A percentile compares a stretch with the other conserved stretches of the same genome.
Conservation (phyloP, 1,140 invertebrate species). For the Harpegnathos saltator region DNA sequence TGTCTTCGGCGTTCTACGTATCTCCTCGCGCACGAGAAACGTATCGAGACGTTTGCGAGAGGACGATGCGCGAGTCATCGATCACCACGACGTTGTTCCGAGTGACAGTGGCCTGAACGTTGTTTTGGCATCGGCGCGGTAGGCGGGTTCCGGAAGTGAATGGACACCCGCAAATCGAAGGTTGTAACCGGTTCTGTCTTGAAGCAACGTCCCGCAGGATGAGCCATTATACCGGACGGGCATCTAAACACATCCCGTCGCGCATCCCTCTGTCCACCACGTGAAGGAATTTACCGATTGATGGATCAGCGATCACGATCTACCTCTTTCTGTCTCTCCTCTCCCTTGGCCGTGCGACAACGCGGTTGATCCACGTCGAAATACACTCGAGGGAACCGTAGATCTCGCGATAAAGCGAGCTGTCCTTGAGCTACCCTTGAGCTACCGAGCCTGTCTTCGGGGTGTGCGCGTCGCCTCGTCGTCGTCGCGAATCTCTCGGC, state of each 20-base stretch:
- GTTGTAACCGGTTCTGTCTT: slow-evolving; percentile 72
- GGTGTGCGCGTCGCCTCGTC: not conserved
- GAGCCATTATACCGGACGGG: slow-evolving; percentile 66
- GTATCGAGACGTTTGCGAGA: not conserved
- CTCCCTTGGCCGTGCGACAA: not conserved
- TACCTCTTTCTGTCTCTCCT: too few species aligned
- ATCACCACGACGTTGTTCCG: slow-evolving; percentile 75
- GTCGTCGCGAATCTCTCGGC: not conserved
- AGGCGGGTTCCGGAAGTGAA: slow-evolving; percentile 78
- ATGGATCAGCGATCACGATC: slow-evolving; percentile 75
- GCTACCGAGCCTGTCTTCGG: slow-evolving; percentile 12
- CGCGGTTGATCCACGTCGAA: not conserved
- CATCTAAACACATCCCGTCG: slow-evolving; percentile 17
- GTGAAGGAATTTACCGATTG: slow-evolving; percentile 58
- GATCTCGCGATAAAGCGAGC: slow-evolving; percentile 6
- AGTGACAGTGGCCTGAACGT: slow-evolving; percentile 75
- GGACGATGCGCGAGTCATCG: slow-evolving; percentile 66
- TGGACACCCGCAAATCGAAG: slow-evolving; percentile 77
- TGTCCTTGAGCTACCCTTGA: slow-evolving; percentile 13
- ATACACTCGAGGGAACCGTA: not conserved
- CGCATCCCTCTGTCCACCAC: not conserved
- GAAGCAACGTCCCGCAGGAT: slow-evolving; percentile 61
- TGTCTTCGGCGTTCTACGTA: not conserved
- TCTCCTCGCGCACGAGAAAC: not conserved
- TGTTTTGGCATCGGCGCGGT: slow-evolving; percentile 82